Evolutionary conservation across 2,888 invertebrate species (phyloP), one percentile per base, ranked within the genome.

Genomic region (Anaspis maculata): DNA sequence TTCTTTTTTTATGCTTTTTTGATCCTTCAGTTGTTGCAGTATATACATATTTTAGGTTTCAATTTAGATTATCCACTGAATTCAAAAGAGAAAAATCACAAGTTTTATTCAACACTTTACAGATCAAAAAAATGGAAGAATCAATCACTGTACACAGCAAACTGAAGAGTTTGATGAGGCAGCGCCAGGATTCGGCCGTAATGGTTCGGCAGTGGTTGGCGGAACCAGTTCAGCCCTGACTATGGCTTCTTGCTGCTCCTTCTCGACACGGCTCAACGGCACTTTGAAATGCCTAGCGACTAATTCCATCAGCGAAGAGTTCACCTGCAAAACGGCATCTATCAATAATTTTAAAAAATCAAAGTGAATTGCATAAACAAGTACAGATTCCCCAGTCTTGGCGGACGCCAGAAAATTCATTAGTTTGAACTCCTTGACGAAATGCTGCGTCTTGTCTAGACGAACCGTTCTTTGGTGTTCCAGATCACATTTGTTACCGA

Each of bases 401-500:
- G 83, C 81, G 3, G 83, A 83, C 30, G 80, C 75, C 39, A 76
- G 72, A 51, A 72, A 77, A 48, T 67, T 73, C 34, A 71, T 66
- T 37, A 82, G 56, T 16, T 75, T 69, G 60, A 77, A 69, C 50
- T 79, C 75, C 2, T 76, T 72, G 3, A 77, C 73, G 48, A 81
- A 79, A 43, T 72, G 71, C 52, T 76, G 73, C 2, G 77, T 78
- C 55, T 70, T 72, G 2, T 79, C 79, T 27, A 75, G 56, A 42
- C 79, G 67, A 7, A 83, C 78, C 0, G 76, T 74, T 45, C 83
- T 68, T 52, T 82, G 82, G 54, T 83, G 82, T 56, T 83, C 83
- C 59, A 82, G 66, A 58, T 83, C 83, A 67, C 81, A 76, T 61
- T 83, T 83, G 50, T 82, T 82, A 5, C 81, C 83, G 39, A 82